Base-by-base conservation (phyloP, 2,888 invertebrate species). In the Drosophila cognata region DNA sequence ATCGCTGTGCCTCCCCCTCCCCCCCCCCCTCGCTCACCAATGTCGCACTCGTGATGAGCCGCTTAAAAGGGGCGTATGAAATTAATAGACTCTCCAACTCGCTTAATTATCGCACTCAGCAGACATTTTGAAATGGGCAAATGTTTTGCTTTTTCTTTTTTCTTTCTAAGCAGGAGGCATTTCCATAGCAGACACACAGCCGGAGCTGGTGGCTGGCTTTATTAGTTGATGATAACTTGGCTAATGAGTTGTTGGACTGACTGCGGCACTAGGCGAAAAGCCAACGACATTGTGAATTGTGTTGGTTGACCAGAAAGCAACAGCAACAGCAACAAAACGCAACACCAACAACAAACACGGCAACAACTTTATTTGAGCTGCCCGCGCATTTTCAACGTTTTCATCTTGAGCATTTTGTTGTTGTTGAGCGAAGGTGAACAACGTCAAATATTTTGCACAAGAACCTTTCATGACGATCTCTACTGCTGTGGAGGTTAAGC, bases 161-260 rank as follows among this genome's bases (percentile, higher is more conserved):
- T 58, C 46, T 25, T 55, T 64, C 38, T 48, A 58, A 48, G 67
- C 67, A 66, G 61, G 33, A 66, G 57, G 33, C 73, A 77, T 69
- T 68, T 62, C 69, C 77, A 71, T 69, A 50, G 41, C 50, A 60
- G 61, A 43, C 61, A 43, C 43, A 36, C 28, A 36, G 36, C 65
- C 58, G 68, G 43, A 65, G 65, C 41, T 79, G 43, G 71, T 70
- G 73, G 71, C 48, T 69, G 68, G 76, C 78, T 88, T 86, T 82
- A 88, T 88, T 81, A 87, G 89, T 77, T 88, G 82, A 84, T 88
- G 84, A 87, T 87, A 87, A 82, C 87, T 79, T 87, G 84, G 84
- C 87, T 87, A 87, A 87, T 88, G 89, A 88, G 89, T 77, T 86
- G 86, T 52, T 72, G 68, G 53, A 67, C 79, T 70, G 78, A 65